These are phyloP conservation scores for Hedychridium roseum DNA, from an alignment of 2,888 invertebrate species.

Conservation along the genomic window DNA sequence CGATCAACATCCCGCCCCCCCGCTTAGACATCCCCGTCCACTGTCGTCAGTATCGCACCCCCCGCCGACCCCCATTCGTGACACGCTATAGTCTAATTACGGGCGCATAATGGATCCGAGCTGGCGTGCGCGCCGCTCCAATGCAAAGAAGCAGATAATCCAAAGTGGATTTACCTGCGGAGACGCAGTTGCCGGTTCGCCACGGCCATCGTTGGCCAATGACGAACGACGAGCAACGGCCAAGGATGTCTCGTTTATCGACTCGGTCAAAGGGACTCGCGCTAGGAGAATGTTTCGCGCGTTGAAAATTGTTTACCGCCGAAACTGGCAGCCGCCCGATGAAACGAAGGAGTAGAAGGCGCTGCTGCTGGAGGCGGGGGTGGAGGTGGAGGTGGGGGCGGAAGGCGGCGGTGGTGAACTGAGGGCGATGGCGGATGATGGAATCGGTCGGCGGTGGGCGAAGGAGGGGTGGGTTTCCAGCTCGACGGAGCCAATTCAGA, in stretches of 20 bases:
- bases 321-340: constrained; percentile 3
- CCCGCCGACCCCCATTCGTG: constrained; percentile 31
- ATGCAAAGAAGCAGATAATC: not conserved
- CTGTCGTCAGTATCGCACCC: constrained; percentile 11
- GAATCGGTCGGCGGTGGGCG: no score
- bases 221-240: constrained; percentile 14
- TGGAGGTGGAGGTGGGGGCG: constrained; percentile 15
- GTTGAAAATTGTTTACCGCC: no score
- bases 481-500: constrained; percentile 70
- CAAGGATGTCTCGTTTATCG: no score
- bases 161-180: not conserved
- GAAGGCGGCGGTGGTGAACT: constrained; percentile 28
- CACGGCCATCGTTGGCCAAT: no score
- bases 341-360: no score
- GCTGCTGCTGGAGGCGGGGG: constrained; percentile 16
- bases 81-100: constrained; percentile 56
- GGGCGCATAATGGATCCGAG: constrained; percentile 56
- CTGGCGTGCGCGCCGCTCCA: constrained; percentile 56
- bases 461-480: constrained; percentile 64
- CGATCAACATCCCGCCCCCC: not conserved
- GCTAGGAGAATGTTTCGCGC: no score
- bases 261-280: no score
- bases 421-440: constrained; percentile 23
- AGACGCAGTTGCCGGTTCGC: not conserved
- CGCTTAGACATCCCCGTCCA: not conserved